Evolutionary conservation across 2,113 vertebrate species (phyloP).

Genomic region (Diadophis punctatus): DNA sequence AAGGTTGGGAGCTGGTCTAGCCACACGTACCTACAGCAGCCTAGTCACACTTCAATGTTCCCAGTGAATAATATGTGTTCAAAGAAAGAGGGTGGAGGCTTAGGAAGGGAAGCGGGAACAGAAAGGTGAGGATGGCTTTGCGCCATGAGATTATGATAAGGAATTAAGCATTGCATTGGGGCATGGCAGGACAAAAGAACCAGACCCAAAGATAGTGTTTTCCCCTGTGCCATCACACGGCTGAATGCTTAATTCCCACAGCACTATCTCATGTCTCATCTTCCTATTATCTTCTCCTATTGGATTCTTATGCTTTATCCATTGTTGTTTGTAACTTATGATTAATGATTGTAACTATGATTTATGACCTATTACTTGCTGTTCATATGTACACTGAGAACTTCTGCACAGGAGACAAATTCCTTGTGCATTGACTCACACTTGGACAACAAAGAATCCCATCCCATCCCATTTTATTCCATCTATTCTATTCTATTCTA

Average conservation of each 20-base stretch:
- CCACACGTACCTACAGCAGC: background rate
- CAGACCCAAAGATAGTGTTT: background rate
- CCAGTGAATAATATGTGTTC: background rate
- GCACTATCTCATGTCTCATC: background rate
- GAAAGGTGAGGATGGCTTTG: background rate
- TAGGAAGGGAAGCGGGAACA: background rate
- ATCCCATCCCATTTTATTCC: too few species aligned
- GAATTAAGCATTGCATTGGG: background rate
- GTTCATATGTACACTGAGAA: background rate
- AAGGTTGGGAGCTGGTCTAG: too few species aligned
- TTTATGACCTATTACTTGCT: background rate
- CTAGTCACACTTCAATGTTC: background rate
- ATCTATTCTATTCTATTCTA: too few species aligned
- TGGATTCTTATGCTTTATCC: background rate
- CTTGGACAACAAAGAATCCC: too few species aligned
- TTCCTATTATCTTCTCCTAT: background rate
- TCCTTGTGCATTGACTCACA: too few species aligned
- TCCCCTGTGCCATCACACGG: background rate
- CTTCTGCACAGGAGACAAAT: too few species aligned
- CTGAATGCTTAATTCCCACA: background rate
- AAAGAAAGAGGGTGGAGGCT: background rate
- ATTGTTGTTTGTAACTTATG: background rate
- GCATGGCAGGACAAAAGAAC: background rate
- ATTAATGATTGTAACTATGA: background rate
- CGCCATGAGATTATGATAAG: background rate